phyloP scores from a whole-genome alignment of 2,113 vertebrate species.

The Microcebus lehilahytsara region DNA sequence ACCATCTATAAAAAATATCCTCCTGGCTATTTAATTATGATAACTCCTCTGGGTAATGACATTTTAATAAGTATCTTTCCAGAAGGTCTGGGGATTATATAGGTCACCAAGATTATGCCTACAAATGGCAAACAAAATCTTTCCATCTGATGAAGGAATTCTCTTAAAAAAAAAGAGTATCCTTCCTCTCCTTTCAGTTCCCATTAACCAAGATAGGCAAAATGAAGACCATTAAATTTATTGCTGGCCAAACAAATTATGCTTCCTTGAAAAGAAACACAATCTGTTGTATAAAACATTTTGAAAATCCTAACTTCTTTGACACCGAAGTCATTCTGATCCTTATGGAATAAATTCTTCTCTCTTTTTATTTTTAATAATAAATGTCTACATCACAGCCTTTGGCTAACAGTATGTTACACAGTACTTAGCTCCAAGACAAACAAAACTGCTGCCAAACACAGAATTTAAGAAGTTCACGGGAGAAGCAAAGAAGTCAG shows the following conservation, averaged over 20 bases:
- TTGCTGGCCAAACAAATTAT: background rate
- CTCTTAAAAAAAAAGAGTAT: background rate
- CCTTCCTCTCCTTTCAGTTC: background rate
- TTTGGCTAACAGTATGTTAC: slow-evolving; percentile 59
- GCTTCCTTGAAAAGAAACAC: slow-evolving; percentile 30
- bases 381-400: slow-evolving; percentile 67
- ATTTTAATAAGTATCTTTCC: slow-evolving; percentile 57
- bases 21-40: slow-evolving; percentile 23
- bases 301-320: slow-evolving; percentile 42
- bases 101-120: slow-evolving; percentile 13
- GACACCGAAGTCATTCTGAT: slow-evolving; percentile 47
- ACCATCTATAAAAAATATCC: background rate
- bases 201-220: background rate
- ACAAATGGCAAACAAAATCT: slow-evolving; percentile 3
- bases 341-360: slow-evolving; percentile 56
- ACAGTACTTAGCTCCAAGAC: slow-evolving; percentile 61
- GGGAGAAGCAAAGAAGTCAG: slow-evolving; percentile 50
- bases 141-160: slow-evolving; percentile 31
- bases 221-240: slow-evolving; percentile 7
- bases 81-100: background rate
- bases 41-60: background rate
- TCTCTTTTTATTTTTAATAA: slow-evolving; percentile 63
- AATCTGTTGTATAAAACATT: slow-evolving; percentile 1
- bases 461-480: slow-evolving; percentile 69
- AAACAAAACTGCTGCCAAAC: slow-evolving; percentile 72